Percentiles rank a stretch among this genome's conserved stretches.
Evolutionary conservation across 37 sponge, comb jelly and placozoan species (phyloP).

Genomic region (Axinella damicornis): DNA sequence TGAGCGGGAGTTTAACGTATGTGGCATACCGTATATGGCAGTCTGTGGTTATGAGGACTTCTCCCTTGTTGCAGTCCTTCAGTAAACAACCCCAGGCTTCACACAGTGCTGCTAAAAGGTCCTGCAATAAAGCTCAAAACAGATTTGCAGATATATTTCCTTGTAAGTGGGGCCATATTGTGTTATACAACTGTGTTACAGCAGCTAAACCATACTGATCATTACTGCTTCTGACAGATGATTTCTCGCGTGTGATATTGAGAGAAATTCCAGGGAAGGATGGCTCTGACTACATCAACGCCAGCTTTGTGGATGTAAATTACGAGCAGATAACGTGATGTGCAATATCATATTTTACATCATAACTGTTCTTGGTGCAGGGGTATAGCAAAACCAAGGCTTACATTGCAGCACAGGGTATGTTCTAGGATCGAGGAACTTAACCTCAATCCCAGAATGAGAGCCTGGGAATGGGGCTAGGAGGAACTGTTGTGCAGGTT

Average conservation of each 20-base stretch:
- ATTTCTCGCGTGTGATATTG: constrained; percentile 50
- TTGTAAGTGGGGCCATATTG: no score
- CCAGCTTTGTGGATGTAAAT: constrained; percentile 61
- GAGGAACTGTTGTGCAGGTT: not conserved
- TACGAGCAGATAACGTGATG: constrained; percentile 40
- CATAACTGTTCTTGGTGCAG: constrained; percentile 12
- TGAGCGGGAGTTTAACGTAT: no score
- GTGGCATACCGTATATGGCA: no score
- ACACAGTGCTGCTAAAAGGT: constrained; percentile 24
- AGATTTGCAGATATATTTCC: constrained; percentile 78
- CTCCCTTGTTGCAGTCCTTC: constrained; percentile 26
- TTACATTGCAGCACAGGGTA: constrained; percentile 72
- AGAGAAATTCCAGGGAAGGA: not conserved
- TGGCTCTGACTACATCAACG: constrained; percentile 57
- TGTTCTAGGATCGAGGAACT: no score
- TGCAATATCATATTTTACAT: no score
- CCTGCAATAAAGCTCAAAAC: constrained; percentile 54
- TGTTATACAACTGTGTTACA: no score
- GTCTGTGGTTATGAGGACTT: not conserved
- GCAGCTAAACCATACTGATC: no score
- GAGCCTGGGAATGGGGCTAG: not conserved
- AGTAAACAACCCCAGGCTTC: constrained; percentile 21
- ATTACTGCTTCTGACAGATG: no score
- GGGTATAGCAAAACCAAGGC: constrained; percentile 28
- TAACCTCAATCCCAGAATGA: not conserved